phyloP scores from a whole-genome alignment of 1,140 invertebrate genomes.

The Cydia splendana region DNA sequence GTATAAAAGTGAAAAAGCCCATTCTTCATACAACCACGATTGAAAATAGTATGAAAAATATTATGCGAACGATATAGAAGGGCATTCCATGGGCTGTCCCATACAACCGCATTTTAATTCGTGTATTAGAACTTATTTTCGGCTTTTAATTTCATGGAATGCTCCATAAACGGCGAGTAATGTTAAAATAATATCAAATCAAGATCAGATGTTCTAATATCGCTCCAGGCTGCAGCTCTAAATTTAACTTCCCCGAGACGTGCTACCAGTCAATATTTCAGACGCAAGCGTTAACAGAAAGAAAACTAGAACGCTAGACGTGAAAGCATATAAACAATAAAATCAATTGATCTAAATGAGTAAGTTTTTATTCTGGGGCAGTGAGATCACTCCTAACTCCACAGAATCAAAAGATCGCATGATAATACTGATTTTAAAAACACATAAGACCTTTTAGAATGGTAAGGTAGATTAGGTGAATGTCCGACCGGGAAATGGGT shows the following conservation, averaged over 20 bases:
- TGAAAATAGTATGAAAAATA: too few species aligned
- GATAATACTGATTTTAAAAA: background rate
- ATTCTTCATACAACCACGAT: too few species aligned
- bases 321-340: slow-evolving; percentile 66
- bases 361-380: slow-evolving; percentile 72
- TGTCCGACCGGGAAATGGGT: slow-evolving; percentile 65
- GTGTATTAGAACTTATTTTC: too few species aligned
- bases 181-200: background rate
- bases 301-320: slow-evolving; percentile 63
- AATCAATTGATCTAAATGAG: slow-evolving; percentile 70
- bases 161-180: background rate
- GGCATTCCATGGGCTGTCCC: too few species aligned
- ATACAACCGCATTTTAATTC: too few species aligned
- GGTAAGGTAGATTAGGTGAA: slow-evolving; percentile 57
- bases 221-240: background rate
- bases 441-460: background rate
- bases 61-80: too few species aligned
- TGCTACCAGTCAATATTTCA: background rate
- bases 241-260: background rate
- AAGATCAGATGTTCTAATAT: background rate
- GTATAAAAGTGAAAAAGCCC: too few species aligned
- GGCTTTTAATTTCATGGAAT: too few species aligned
- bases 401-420: background rate
- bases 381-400: slow-evolving; percentile 59
- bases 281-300: slow-evolving; percentile 39